Percentiles rank a stretch among this genome's conserved stretches.
Evolutionary conservation across 2,797 vertebrate genomes (phyloP).

Genomic region (Acanthiza pusilla): DNA sequence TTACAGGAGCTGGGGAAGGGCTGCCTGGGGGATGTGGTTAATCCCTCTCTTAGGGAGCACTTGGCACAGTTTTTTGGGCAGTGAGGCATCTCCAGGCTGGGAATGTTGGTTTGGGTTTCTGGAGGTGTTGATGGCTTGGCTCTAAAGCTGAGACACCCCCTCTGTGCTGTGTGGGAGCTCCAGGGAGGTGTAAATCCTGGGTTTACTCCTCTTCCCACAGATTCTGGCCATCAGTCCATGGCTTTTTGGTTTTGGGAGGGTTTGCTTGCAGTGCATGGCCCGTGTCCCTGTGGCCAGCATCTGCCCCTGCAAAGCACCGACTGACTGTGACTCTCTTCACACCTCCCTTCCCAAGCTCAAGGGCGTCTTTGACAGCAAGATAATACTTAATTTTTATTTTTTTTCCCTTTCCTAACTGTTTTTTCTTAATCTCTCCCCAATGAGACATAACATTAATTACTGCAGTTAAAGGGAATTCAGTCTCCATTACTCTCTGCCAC

Average conservation of each 20-base stretch:
- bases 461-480: slow-evolving; percentile 73
- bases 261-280: neutral
- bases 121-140: slow-evolving; percentile 11
- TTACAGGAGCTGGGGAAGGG: neutral
- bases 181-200: neutral
- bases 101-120: neutral
- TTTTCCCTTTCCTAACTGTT: slow-evolving; percentile 22
- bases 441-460: slow-evolving; percentile 80
- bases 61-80: neutral
- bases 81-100: neutral
- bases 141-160: neutral
- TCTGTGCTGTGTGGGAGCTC: neutral
- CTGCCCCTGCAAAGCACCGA: neutral
- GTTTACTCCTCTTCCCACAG: neutral
- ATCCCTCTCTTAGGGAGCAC: neutral
- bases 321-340: neutral
- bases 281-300: neutral
- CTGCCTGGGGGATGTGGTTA: neutral
- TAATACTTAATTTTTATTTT: slow-evolving; percentile 56
- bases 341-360: slow-evolving; percentile 50
- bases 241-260: neutral
- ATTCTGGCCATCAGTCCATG: accelerated
- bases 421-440: slow-evolving; percentile 68
- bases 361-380: slow-evolving; percentile 65
- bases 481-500: slow-evolving; percentile 70